Conservation (phyloP, 2,888 invertebrate genomes). For the Rhagium mordax region DNA sequence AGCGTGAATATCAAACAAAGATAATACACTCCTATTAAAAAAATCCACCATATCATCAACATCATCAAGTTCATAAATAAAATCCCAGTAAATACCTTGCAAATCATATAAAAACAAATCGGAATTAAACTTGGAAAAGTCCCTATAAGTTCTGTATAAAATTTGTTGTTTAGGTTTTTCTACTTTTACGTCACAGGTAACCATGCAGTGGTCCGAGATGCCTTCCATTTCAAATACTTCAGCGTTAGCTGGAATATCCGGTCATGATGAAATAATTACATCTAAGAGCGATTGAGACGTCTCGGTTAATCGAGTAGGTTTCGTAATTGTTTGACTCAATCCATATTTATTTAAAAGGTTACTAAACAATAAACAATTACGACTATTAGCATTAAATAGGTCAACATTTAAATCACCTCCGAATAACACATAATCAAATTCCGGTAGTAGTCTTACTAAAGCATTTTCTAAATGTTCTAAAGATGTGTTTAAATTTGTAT, state of each 20-base stretch:
- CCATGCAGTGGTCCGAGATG: not conserved
- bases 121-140: not conserved
- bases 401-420: too few relatives aligned
- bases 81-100: not conserved
- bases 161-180: not conserved
- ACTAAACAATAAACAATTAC: not conserved
- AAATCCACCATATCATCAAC: not conserved
- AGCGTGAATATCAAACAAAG: not conserved
- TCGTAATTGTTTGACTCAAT: not conserved
- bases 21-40: not conserved
- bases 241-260: not conserved
- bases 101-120: not conserved
- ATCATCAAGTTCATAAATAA: not conserved
- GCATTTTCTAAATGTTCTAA: not conserved
- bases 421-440: too few relatives aligned
- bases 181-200: not conserved
- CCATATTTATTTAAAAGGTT: not conserved
- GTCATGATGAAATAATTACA: not conserved
- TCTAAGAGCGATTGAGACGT: not conserved
- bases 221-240: too few relatives aligned
- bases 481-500: too few relatives aligned
- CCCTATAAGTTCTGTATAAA: not conserved
- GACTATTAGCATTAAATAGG: not conserved
- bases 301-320: not conserved
- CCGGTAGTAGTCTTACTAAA: too few relatives aligned